Percentiles rank a stretch among this genome's conserved stretches.
Conservation (phyloP, 2,113 vertebrate genomes). For the Alosa alosa region DNA sequence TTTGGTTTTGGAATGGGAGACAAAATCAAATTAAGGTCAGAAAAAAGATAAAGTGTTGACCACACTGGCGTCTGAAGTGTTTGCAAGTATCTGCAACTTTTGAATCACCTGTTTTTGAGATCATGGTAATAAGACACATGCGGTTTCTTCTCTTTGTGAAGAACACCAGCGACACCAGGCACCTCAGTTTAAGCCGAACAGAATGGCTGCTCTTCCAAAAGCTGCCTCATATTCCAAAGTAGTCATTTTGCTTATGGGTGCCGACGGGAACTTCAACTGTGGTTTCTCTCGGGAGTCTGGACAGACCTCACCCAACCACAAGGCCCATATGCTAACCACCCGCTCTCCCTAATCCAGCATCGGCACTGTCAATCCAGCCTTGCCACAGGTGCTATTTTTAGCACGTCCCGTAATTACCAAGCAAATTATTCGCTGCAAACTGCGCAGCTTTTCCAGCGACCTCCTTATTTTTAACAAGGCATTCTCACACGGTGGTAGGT, state of each 20-base stretch:
- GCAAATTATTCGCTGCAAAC: conserved; percentile 53
- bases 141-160: neutral
- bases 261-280: conserved; percentile 52
- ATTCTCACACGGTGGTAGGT: conserved; percentile 18
- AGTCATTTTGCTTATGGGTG: conserved; percentile 41
- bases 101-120: neutral
- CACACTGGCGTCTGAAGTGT: neutral
- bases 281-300: conserved; percentile 46
- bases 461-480: conserved; percentile 31
- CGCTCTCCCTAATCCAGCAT: conserved; percentile 8
- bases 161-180: neutral
- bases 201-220: neutral
- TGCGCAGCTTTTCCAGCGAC: conserved; percentile 20
- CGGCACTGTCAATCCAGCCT: conserved; percentile 23
- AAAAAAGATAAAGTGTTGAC: neutral
- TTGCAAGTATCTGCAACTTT: neutral
- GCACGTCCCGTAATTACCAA: conserved; percentile 52
- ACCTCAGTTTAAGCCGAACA: neutral
- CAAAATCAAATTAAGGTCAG: conserved; percentile 10
- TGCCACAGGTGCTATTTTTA: conserved; percentile 61
- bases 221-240: conserved; percentile 25
- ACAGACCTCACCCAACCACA: conserved; percentile 57
- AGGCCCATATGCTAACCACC: conserved; percentile 53
- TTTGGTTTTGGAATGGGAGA: neutral
- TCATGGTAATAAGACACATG: neutral